Evolutionary conservation across 2,888 invertebrate species (phyloP).

Genomic region (Amphipyra berbera): DNA sequence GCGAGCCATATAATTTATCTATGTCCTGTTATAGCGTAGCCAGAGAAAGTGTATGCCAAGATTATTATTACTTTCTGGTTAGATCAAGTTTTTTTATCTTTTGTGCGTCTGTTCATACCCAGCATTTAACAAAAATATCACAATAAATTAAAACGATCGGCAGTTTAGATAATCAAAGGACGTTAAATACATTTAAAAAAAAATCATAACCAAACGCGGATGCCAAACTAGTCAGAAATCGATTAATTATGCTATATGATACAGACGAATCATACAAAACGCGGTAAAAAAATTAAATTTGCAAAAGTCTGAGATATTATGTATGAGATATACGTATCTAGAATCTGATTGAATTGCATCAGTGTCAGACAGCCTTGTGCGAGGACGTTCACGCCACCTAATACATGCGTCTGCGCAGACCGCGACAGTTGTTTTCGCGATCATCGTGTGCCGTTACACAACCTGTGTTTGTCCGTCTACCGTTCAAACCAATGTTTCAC

Average conservation of each 20-base stretch:
- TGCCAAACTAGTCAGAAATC: constrained; percentile 32
- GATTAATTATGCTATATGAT: constrained; percentile 48
- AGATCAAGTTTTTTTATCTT: constrained; percentile 36
- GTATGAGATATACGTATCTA: constrained; percentile 56
- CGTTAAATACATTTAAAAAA: constrained; percentile 19
- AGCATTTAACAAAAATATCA: constrained; percentile 14
- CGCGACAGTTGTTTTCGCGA: constrained; percentile 60
- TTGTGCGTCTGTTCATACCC: constrained; percentile 20
- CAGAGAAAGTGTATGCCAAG: constrained; percentile 50
- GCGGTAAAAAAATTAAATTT: constrained; percentile 35
- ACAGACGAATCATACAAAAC: constrained; percentile 24
- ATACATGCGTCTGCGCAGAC: constrained; percentile 72
- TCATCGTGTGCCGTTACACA: constrained; percentile 59
- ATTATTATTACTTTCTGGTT: constrained; percentile 48
- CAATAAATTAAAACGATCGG: not conserved
- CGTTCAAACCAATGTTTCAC: constrained; percentile 46
- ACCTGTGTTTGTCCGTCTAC: constrained; percentile 49
- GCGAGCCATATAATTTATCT: constrained; percentile 30
- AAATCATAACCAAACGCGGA: constrained; percentile 38
- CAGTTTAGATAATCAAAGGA: constrained; percentile 25
- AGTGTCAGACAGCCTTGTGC: constrained; percentile 75
- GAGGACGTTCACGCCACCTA: constrained; percentile 75
- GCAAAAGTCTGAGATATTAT: constrained; percentile 38
- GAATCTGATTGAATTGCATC: constrained; percentile 67
- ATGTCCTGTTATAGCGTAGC: constrained; percentile 39